Percentiles rank a stretch among this genome's conserved stretches.
Evolutionary conservation across 2,888 invertebrate genomes (phyloP).

Genomic region (Ormia ochracea): DNA sequence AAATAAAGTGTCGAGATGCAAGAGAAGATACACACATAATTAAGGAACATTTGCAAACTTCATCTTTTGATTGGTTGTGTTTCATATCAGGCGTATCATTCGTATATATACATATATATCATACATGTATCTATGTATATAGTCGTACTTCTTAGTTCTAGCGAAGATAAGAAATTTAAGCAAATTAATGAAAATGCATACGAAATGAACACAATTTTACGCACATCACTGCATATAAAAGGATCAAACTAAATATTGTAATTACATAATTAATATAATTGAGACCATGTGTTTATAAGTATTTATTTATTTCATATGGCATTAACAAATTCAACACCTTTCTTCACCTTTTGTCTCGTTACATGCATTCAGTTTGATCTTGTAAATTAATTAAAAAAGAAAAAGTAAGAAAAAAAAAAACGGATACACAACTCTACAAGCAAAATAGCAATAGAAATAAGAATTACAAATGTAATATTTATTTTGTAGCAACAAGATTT

Average conservation of each 20-base stretch:
- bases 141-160: too few species aligned
- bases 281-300: constrained; percentile 18
- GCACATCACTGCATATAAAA: not conserved
- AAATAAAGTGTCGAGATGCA: too few species aligned
- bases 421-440: not conserved
- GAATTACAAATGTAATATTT: not conserved
- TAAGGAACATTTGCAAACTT: too few species aligned
- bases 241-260: not conserved
- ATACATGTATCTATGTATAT: too few species aligned
- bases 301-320: not conserved
- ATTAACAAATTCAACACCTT: constrained; percentile 37
- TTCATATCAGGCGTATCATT: too few species aligned
- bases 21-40: too few species aligned
- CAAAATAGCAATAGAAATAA: not conserved
- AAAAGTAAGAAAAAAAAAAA: too few species aligned
- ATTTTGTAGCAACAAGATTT: constrained; percentile 20
- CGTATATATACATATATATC: too few species aligned
- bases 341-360: not conserved
- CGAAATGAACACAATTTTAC: not conserved
- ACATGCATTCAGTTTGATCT: not conserved
- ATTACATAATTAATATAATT: constrained; percentile 46
- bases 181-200: too few species aligned
- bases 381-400: too few species aligned
- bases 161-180: too few species aligned
- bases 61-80: too few species aligned